Percentiles rank a stretch among this genome's conserved stretches.
Evolutionary conservation across 2,113 vertebrate genomes (phyloP).

Genomic region (Malurus melanocephalus): DNA sequence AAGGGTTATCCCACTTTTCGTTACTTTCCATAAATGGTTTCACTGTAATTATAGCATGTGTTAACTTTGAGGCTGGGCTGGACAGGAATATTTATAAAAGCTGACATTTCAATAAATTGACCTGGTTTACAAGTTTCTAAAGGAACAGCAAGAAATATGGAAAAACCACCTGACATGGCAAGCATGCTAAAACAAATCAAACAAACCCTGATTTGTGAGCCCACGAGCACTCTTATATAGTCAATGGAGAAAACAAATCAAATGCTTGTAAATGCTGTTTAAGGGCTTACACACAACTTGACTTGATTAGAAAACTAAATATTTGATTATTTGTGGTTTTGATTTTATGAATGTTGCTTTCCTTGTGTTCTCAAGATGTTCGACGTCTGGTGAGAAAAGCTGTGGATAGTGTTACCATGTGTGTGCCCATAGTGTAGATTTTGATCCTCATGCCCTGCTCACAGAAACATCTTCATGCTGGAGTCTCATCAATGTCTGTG

Average conservation of each 20-base stretch:
- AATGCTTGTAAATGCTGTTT: conserved; percentile 58
- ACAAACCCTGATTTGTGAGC: conserved; percentile 50
- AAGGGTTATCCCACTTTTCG: conserved; percentile 18
- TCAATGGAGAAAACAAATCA: conserved; percentile 51
- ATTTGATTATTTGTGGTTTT: conserved; percentile 68
- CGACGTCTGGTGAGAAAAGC: conserved; percentile 18
- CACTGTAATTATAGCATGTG: conserved; percentile 45
- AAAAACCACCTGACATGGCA: conserved; percentile 35
- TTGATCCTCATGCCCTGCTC: background rate
- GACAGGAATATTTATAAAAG: conserved; percentile 48
- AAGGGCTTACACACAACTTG: conserved; percentile 60
- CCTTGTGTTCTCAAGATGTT: conserved; percentile 53
- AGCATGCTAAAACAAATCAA: conserved; percentile 41
- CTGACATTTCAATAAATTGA: conserved; percentile 54
- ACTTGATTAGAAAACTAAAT: conserved; percentile 69
- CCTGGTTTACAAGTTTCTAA: conserved; percentile 42
- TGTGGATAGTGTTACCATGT: conserved; percentile 41
- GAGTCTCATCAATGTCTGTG: background rate
- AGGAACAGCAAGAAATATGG: conserved; percentile 29
- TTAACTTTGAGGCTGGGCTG: conserved; percentile 45
- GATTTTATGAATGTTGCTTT: conserved; percentile 58
- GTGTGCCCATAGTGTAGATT: background rate
- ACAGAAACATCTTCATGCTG: background rate
- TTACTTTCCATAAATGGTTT: conserved; percentile 34
- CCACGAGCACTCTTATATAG: background rate